Conservation (phyloP, 2,888 invertebrate genomes). For the Xestia ashworthii region DNA sequence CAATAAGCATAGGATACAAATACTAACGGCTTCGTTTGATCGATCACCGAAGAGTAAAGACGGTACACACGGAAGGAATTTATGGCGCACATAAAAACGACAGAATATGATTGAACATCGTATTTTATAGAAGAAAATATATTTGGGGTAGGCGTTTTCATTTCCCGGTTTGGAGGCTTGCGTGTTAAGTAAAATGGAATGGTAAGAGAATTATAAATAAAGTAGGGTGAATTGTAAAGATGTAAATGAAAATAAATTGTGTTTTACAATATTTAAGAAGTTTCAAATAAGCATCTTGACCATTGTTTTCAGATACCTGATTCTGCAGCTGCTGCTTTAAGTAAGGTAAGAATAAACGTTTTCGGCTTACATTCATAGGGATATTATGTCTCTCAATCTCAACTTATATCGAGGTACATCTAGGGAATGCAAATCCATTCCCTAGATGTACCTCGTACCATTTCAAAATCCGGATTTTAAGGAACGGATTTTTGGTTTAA, state of each 20-base stretch:
- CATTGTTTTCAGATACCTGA: background rate
- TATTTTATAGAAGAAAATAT: conserved; percentile 45
- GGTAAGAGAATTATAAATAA: background rate
- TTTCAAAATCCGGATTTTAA: too few relatives aligned
- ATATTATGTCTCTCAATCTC: too few relatives aligned
- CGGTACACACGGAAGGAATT: conserved; percentile 40
- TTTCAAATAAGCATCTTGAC: background rate
- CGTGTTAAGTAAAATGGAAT: conserved; percentile 2
- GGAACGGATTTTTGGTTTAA: too few relatives aligned
- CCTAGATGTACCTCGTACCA: too few relatives aligned
- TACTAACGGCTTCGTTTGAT: conserved; percentile 31
- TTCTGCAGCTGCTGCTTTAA: background rate
- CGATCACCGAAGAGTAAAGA: conserved; percentile 18
- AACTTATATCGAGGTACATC: too few relatives aligned
- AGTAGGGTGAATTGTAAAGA: background rate
- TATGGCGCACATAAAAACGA: conserved; percentile 44
- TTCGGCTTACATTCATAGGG: background rate
- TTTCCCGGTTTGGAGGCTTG: conserved; percentile 2
- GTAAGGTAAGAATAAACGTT: background rate
- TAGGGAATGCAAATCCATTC: too few relatives aligned
- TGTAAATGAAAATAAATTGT: background rate
- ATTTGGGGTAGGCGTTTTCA: background rate
- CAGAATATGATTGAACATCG: conserved; percentile 48
- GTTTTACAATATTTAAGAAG: background rate
- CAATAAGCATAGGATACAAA: conserved; percentile 40